Base-by-base conservation (phyloP, 1,140 invertebrate species). In the Scaptomyza pallida region DNA sequence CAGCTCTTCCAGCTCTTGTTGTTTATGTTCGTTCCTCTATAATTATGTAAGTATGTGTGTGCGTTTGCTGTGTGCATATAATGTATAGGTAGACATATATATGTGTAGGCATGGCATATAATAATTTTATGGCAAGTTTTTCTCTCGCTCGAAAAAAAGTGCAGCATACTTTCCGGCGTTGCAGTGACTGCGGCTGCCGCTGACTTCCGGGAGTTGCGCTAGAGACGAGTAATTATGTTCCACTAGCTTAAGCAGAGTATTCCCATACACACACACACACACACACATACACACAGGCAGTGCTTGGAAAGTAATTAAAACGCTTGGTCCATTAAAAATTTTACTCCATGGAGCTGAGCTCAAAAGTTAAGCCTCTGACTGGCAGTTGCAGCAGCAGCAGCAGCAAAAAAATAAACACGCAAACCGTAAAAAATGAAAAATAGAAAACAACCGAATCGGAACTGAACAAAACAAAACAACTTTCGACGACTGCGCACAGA, bases 311-410 rank as follows among this genome's bases (percentile, higher is more conserved):
- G 82, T 88, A 88, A 88, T 88, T 88, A 88, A 88, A 88, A 89
- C 65, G 82, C 82, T 88, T 88, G 78, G 82, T 85, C 82, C 78
- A 88, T 88, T 88, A 88, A 88, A 88, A 88, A 82, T 88, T 77
- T 61, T 64, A 88, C 82, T 88, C 82, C 71, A 88, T 67, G 54
- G 82, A 88, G 75, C 79, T 78, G 78, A 88, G 78, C 82, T 88
- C 82, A 76, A 88, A 88, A 81, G 78, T 88, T 86, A 74, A 72
- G 78, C 75, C 67, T 81, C 78, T 44, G 76, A 77, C 78, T 86
- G 73, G 71, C 65, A 77, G 61, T 67, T 59, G 30, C 59, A 54
- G 60, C 48, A 43, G 30, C n/a, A n/a, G n/a, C n/a, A n/a, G n/a
- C n/a, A n/a, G n/a, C n/a, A n/a, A 59, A 43, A 44, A 43, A 67